Conservation (phyloP, 2,888 invertebrate species). For the Ochropacha duplaris region DNA sequence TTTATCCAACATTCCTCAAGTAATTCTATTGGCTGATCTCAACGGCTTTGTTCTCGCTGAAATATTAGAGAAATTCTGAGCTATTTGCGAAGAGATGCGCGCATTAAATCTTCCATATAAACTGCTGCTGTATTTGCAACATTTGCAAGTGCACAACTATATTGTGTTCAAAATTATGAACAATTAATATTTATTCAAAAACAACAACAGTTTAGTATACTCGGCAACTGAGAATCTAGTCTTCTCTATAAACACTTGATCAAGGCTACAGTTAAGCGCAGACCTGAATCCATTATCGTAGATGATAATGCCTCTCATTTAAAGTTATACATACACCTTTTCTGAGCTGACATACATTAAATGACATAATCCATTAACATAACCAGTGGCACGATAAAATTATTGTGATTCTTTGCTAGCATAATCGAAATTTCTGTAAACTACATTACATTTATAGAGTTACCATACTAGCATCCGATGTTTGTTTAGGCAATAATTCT, state of each 20-base stretch:
- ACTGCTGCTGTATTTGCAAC: neutral
- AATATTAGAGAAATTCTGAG: constrained; percentile 17
- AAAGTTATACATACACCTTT: constrained; percentile 10
- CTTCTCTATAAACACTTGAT: neutral
- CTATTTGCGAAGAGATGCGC: constrained; percentile 16
- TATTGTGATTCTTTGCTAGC: neutral
- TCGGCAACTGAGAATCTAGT: neutral
- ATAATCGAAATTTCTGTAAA: too few relatives aligned
- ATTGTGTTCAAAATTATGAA: neutral
- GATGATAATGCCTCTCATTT: constrained; percentile 18
- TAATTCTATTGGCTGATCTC: constrained; percentile 26
- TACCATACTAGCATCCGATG: constrained; percentile 13
- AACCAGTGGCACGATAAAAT: neutral
- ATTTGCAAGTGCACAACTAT: neutral
- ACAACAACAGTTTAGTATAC: neutral
- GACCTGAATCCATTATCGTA: constrained; percentile 21
- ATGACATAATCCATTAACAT: neutral
- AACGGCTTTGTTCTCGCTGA: constrained; percentile 27
- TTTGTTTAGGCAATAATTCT: constrained; percentile 25
- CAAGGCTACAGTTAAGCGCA: constrained; percentile 12
- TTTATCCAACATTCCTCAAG: constrained; percentile 17
- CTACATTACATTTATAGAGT: neutral
- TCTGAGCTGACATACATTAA: neutral
- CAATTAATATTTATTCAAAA: neutral
- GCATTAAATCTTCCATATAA: neutral